Percentiles rank a stretch among this genome's conserved stretches.
phyloP scores from a whole-genome alignment of 2,888 invertebrate genomes.

The Deroplatys truncata region DNA sequence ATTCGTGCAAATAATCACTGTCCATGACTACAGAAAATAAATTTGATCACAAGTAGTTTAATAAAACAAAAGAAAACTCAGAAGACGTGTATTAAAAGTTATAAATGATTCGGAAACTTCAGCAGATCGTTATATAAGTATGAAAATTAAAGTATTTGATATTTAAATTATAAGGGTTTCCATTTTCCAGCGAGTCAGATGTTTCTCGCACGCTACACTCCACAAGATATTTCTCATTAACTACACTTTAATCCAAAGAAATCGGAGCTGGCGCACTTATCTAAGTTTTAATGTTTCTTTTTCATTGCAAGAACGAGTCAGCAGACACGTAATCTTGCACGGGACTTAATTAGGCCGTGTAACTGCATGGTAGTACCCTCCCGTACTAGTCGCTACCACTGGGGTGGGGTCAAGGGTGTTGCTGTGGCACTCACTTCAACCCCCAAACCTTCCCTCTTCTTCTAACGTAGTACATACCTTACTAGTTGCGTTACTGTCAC shows the following conservation, averaged over 20 bases:
- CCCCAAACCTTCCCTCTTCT: background rate
- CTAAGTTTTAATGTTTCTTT: background rate
- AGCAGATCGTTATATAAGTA: no score
- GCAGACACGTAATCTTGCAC: slow-evolving; percentile 13
- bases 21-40: no score
- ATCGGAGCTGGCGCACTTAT: background rate
- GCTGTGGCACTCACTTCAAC: background rate
- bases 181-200: no score
- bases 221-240: background rate
- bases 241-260: background rate
- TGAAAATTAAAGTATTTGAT: no score
- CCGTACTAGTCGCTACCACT: background rate
- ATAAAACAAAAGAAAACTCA: no score
- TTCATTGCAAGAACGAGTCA: background rate
- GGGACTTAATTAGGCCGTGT: slow-evolving; percentile 10
- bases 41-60: no score
- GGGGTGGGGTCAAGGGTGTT: background rate
- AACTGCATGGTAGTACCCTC: slow-evolving; percentile 13
- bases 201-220: background rate
- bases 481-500: no score
- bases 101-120: no score
- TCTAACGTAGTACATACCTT: no score
- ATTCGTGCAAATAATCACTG: no score
- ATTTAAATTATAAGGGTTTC: no score
- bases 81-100: no score